Evolutionary conservation across 30 jellyfish, hydroid and myxozoan species (phyloP).

Genomic region (Morbakka virulenta): DNA sequence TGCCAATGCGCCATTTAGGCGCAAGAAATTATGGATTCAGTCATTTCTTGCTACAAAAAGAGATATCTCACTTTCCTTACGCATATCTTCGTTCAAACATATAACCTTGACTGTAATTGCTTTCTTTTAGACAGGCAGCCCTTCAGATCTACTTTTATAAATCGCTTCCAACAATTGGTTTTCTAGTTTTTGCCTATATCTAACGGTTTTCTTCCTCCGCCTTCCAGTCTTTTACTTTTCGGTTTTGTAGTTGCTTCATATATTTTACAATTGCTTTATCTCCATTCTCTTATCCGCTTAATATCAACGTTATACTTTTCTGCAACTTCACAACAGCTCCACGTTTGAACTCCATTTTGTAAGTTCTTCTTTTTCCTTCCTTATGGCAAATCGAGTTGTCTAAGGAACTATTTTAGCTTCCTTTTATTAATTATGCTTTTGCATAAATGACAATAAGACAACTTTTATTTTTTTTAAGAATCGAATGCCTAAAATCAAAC

Average conservation of each 20-base stretch:
- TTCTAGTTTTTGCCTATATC: too few relatives aligned
- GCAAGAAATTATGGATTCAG: too few relatives aligned
- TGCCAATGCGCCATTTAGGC: too few relatives aligned
- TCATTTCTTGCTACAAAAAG: too few relatives aligned
- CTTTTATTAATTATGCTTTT: background rate
- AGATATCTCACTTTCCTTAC: too few relatives aligned
- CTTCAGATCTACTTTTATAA: too few relatives aligned
- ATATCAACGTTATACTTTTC: background rate
- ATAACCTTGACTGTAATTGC: too few relatives aligned
- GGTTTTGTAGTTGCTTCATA: background rate
- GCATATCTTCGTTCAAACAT: too few relatives aligned
- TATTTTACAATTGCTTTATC: background rate
- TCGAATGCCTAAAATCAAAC: constrained; percentile 5
- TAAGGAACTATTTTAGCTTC: background rate
- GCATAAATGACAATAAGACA: background rate
- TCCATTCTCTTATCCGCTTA: background rate
- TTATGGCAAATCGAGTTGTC: background rate
- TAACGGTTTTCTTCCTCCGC: background rate
- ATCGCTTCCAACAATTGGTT: too few relatives aligned
- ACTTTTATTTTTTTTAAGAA: background rate
- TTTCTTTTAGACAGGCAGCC: too few relatives aligned
- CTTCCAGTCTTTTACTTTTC: background rate
- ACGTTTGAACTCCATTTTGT: background rate
- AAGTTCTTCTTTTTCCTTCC: background rate
- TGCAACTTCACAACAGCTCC: background rate